Base-by-base conservation (phyloP, 2,888 invertebrate genomes). In the Lycaena phlaeas region DNA sequence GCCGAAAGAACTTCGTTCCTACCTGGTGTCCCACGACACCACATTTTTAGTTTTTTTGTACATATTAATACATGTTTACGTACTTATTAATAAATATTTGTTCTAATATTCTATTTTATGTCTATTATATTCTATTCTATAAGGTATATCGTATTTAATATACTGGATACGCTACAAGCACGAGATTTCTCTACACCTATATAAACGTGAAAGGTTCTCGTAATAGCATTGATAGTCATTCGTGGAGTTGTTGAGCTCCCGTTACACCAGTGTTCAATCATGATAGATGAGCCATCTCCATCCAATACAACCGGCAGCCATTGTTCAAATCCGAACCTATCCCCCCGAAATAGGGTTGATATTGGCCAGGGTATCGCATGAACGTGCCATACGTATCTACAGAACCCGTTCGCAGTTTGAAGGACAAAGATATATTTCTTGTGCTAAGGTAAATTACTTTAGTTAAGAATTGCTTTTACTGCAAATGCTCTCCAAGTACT, bases 261-360 rank as follows among this genome's bases (percentile, higher is more conserved):
- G 68, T 64, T 68, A 65, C 42, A 45, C 48, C 43, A 49, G 65
- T 68, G 56, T 57, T 57, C 59, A 64, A 68, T 68, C 68, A 56
- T 69, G 68, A 69, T 62, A 58, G 66, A 68, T 69, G 61, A 49
- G 48, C 50, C 46, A 41, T 44, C 46, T 44, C 46, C 50, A 53
- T 54, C 52, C 47, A 5, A 4, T 5, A 22, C 22, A 22, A 22
- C 9, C 5, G 7, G 3, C 22, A 4, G 9, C 6, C 22, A 22
- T 22, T 9, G 7, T 11, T 6, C 31, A 31, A 31, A 15, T 31
- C 5, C 4, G 18, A 22, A 5, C 18, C 1, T 31, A 22, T 18
- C 12, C 7, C 34, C 7, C 18, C 12, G 18, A 34, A 11, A 34
- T 11, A 18, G 11, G 12, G 34, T 34, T 22, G 11, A 22, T 11